These are phyloP conservation scores for Oreamnos americanus DNA, from an alignment of 2,113 vertebrate genomes.

Conservation along the genomic window DNA sequence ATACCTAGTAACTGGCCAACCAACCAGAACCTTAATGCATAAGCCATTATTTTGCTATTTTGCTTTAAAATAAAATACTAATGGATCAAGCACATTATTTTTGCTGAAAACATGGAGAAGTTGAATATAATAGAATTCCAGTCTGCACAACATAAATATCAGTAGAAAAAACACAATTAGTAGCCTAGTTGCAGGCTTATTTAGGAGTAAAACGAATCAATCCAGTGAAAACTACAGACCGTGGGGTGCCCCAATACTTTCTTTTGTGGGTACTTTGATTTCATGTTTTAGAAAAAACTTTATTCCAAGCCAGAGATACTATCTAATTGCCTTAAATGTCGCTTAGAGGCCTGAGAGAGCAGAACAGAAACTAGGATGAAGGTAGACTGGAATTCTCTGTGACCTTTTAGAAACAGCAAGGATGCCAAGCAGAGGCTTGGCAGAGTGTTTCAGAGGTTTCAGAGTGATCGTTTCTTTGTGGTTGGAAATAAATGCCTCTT, in stretches of 20 bases:
- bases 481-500: neutral
- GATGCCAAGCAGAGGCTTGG: fast-evolving
- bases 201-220: neutral
- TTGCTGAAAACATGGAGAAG: neutral
- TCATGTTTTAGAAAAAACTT: neutral
- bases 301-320: neutral
- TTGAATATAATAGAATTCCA: slow-evolving; percentile 19
- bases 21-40: neutral
- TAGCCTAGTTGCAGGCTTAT: neutral
- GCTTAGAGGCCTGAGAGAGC: neutral
- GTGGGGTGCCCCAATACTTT: neutral
- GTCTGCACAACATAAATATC: neutral
- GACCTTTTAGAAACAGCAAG: neutral
- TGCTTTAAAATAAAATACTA: neutral
- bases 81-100: neutral
- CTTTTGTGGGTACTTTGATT: neutral
- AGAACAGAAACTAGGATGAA: neutral
- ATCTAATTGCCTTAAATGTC: neutral
- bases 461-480: neutral
- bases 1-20: neutral
- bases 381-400: neutral
- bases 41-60: slow-evolving; percentile 31
- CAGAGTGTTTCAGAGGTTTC: neutral
- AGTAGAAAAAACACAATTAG: neutral
- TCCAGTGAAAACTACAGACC: neutral